These are phyloP conservation scores for Tiliqua scincoides DNA, from an alignment of 2,113 vertebrate genomes.

Conservation along the genomic window DNA sequence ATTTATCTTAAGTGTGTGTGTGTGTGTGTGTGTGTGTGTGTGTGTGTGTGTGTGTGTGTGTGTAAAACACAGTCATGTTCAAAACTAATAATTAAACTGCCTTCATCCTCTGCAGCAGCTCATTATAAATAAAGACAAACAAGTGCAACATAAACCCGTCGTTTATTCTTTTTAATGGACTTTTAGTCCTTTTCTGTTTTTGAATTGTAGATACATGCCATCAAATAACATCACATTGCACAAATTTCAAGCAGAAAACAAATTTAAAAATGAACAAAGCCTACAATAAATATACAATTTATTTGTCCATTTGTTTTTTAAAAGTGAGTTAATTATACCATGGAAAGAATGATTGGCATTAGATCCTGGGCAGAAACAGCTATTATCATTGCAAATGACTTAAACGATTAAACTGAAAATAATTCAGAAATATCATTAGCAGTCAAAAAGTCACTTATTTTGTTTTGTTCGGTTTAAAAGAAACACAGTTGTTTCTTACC, in stretches of 20 bases:
- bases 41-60: conserved; percentile 41
- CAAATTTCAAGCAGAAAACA: conserved; percentile 77
- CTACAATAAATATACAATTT: conserved; percentile 74
- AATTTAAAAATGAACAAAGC: conserved; percentile 76
- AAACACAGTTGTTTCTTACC: conserved; percentile 74
- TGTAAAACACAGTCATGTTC: conserved; percentile 53
- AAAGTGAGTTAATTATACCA: conserved; percentile 71
- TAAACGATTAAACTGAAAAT: conserved; percentile 81
- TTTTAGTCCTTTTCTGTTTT: conserved; percentile 59
- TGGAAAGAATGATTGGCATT: conserved; percentile 56
- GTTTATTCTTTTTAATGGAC: conserved; percentile 74
- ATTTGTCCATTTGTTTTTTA: conserved; percentile 71
- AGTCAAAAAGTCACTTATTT: conserved; percentile 78
- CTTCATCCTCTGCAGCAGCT: conserved; percentile 54
- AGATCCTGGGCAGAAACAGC: conserved; percentile 66
- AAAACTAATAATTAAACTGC: conserved; percentile 70
- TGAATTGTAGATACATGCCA: conserved; percentile 71
- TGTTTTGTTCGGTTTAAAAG: not conserved
- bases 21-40: too few species aligned
- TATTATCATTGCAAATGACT: conserved; percentile 80
- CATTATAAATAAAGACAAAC: conserved; percentile 79
- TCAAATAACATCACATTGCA: conserved; percentile 77
- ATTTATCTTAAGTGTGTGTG: conserved; percentile 59
- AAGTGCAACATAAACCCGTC: conserved; percentile 58
- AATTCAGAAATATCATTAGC: conserved; percentile 83